A percentile compares a stretch with the other conserved stretches of the same genome.
phyloP scores from a whole-genome alignment of 2,797 vertebrate genomes.

The Tapirus indicus region DNA sequence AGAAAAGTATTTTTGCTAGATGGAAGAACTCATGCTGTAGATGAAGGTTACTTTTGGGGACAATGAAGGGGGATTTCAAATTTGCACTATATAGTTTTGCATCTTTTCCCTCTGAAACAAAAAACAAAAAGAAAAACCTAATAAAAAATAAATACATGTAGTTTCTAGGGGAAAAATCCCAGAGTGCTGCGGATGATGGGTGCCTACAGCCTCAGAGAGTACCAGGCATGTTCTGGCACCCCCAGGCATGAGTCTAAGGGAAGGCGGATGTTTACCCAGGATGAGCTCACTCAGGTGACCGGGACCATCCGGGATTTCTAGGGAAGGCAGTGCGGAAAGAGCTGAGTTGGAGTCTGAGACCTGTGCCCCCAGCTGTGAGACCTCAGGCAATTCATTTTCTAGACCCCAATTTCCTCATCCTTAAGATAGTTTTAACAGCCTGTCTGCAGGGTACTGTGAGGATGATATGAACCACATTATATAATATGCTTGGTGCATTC shows the following conservation, averaged over 20 bases:
- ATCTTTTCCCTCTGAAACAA: neutral
- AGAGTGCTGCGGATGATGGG: neutral
- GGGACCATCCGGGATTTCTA: neutral
- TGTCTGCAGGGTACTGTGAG: neutral
- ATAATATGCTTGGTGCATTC: neutral
- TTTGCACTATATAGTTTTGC: neutral
- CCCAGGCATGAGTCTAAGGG: accelerated
- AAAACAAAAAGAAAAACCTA: neutral
- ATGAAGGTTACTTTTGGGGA: neutral
- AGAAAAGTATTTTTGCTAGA: neutral
- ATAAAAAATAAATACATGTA: neutral
- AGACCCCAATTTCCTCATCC: neutral
- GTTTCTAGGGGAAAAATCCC: neutral
- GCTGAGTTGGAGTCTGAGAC: neutral
- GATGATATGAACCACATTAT: neutral
- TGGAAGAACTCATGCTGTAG: neutral
- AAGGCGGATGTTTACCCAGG: neutral
- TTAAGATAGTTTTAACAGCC: neutral
- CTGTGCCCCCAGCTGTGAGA: neutral
- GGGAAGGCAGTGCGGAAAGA: neutral
- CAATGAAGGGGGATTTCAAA: neutral
- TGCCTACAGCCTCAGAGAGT: too few species aligned
- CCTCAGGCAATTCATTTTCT: neutral
- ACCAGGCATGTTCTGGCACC: neutral
- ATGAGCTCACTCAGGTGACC: neutral